These are phyloP conservation scores for Amphipoea lucens DNA, from an alignment of 2,888 invertebrate species.

Conservation along the genomic window DNA sequence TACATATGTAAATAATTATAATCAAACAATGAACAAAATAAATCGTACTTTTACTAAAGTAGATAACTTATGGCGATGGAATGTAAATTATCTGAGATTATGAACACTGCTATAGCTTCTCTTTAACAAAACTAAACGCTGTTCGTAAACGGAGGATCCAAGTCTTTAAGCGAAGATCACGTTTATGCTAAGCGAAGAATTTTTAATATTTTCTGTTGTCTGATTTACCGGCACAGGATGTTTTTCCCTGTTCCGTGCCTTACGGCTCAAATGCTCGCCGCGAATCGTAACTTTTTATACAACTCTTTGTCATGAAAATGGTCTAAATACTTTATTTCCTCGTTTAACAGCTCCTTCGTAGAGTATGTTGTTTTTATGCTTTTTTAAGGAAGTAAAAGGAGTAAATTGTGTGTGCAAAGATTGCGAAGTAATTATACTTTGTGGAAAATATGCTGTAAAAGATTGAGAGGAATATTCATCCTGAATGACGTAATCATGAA, in stretches of 20 bases:
- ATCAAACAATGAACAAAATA: no score
- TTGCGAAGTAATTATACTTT: background rate
- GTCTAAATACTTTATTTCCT: slow-evolving; percentile 49
- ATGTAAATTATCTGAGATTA: background rate
- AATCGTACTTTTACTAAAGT: no score
- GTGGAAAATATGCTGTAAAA: background rate
- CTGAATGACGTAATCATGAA: background rate
- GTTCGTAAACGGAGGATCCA: slow-evolving; percentile 35
- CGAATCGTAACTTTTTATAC: slow-evolving; percentile 59
- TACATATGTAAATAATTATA: no score
- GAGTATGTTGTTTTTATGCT: slow-evolving; percentile 41
- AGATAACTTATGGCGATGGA: background rate
- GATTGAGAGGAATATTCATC: no score
- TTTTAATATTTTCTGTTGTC: slow-evolving; percentile 67
- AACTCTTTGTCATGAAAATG: slow-evolving; percentile 51
- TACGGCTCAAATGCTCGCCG: slow-evolving; percentile 40
- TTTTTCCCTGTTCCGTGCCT: slow-evolving; percentile 37
- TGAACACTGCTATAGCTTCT: background rate
- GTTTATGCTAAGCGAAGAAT: slow-evolving; percentile 48
- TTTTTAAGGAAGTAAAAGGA: background rate
- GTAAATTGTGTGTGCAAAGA: slow-evolving; percentile 11
- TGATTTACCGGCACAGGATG: slow-evolving; percentile 63
- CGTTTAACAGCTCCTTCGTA: slow-evolving; percentile 25
- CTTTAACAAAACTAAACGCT: slow-evolving; percentile 27
- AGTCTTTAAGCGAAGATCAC: slow-evolving; percentile 43